Base-by-base conservation (phyloP, 2,888 invertebrate species). In the Homarus gammarus region DNA sequence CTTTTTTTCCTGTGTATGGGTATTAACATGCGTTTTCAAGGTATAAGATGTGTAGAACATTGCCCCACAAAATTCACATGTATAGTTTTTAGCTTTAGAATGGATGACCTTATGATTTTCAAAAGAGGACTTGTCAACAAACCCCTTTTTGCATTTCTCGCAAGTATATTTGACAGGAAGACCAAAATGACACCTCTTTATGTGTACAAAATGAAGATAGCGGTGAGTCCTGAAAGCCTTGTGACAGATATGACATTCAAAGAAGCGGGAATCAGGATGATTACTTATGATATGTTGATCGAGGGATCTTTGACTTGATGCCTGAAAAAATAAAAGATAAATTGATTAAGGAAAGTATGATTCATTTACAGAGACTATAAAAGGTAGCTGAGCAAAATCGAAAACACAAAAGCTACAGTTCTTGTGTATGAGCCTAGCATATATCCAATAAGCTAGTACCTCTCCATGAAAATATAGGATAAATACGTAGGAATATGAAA, bases 171-270 rank as follows among this genome's bases (percentile, higher is more conserved):
- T 89, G 56, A 89, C 38, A 22, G 89, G 89, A 36, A 89, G 89
- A 36, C 84, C 89, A 77, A 84, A 70, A 72, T 84, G 89, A 64
- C 89, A 89, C 31, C 89, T 77, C 68, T 89, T 89, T 36, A 84
- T 84, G 56, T 89, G 89, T 8, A 79, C 84, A 70, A 78, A 77
- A 61, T 84, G 68, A 22, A 89, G 75, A 72, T 84, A 89, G 51
- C 89, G 89, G 40, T 89, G 70, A 27, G 89, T 89, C 72, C 89
- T 89, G 84, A 84, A 89, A 36, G 79, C 68, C 61, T 89, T 89
- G 61, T 72, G 68, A 61, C 84, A 89, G 36, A 84, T 84, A 49
- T 56, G 51, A n/a, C 89, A 89, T 72, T 89, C 70, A 33, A 84
- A 89, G 79, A 79, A 89, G n/a, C 89, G 84, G n/a, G 89, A 89